A percentile compares a stretch with the other conserved stretches of the same genome.
phyloP scores from a whole-genome alignment of 2,888 invertebrate genomes.

The Lepidonotus clava region DNA sequence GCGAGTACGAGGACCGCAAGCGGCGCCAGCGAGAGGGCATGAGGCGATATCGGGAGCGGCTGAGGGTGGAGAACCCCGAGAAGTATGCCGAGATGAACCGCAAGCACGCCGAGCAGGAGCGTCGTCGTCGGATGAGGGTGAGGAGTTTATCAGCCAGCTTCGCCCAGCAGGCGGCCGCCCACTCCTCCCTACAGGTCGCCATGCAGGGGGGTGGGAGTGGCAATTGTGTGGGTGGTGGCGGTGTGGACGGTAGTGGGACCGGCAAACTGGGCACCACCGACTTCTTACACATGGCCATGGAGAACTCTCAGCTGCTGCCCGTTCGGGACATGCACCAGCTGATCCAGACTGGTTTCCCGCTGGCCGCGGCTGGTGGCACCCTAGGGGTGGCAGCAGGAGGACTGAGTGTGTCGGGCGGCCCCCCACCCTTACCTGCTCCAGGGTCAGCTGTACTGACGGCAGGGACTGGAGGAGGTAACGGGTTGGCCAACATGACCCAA shows the following conservation, averaged over 20 bases:
- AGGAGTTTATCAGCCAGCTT: constrained; percentile 7
- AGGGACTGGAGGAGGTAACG: background rate
- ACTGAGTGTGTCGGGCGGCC: background rate
- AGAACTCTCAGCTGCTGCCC: constrained; percentile 34
- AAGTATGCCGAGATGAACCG: constrained; percentile 50
- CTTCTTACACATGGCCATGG: constrained; percentile 45
- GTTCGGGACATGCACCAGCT: constrained; percentile 40
- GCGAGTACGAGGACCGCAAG: constrained; percentile 39
- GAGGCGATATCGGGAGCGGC: constrained; percentile 34
- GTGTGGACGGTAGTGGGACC: background rate
- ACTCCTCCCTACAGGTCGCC: background rate
- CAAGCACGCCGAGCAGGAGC: constrained; percentile 36
- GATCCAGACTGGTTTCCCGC: constrained; percentile 30
- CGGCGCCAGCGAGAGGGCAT: constrained; percentile 36
- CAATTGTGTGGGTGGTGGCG: background rate
- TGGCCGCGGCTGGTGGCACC: background rate
- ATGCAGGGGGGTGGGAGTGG: background rate
- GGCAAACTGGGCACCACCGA: background rate
- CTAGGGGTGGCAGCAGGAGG: background rate
- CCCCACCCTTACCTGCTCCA: background rate
- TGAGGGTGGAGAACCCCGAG: constrained; percentile 38
- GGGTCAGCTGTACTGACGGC: background rate
- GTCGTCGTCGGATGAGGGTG: background rate
- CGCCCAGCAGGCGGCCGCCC: background rate
- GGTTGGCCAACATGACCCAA: background rate